Evolutionary conservation across 2,113 vertebrate genomes (phyloP).

Genomic region (Crotalus helleri): DNA sequence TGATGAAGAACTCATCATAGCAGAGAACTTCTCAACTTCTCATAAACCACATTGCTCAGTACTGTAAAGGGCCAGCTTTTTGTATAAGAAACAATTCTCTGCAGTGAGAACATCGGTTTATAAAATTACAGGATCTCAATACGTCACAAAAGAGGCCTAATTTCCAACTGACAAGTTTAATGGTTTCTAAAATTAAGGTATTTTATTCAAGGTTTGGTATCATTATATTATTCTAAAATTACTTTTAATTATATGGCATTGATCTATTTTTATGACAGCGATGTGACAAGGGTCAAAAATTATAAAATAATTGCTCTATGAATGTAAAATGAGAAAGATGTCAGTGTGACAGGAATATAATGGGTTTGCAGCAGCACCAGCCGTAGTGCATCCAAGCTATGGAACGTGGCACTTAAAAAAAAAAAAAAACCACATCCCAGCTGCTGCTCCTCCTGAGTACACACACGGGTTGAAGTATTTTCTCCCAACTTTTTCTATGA

Average conservation of each 20-base stretch:
- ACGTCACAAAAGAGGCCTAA: neutral
- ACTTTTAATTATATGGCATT: constrained; percentile 32
- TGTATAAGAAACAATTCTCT: neutral
- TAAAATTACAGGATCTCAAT: neutral
- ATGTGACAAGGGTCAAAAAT: constrained; percentile 37
- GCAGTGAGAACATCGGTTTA: neutral
- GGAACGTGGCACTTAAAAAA: neutral
- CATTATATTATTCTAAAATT: constrained; percentile 37
- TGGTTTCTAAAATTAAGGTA: constrained; percentile 10
- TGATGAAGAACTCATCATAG: neutral
- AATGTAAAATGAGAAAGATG: constrained; percentile 6
- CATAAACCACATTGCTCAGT: neutral
- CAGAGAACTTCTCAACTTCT: neutral
- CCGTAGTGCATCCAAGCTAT: neutral
- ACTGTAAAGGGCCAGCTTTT: neutral
- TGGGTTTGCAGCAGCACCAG: rapidly evolving
- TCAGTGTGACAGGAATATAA: neutral
- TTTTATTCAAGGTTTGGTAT: constrained; percentile 17
- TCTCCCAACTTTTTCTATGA: neutral
- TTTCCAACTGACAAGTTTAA: constrained; percentile 19
- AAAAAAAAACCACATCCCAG: neutral
- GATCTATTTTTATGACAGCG: constrained; percentile 8
- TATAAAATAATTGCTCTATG: neutral
- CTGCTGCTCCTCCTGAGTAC: neutral
- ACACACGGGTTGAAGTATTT: neutral